phyloP scores from a whole-genome alignment of 2,888 invertebrate genomes.

The Mesorhabditis belari region DNA sequence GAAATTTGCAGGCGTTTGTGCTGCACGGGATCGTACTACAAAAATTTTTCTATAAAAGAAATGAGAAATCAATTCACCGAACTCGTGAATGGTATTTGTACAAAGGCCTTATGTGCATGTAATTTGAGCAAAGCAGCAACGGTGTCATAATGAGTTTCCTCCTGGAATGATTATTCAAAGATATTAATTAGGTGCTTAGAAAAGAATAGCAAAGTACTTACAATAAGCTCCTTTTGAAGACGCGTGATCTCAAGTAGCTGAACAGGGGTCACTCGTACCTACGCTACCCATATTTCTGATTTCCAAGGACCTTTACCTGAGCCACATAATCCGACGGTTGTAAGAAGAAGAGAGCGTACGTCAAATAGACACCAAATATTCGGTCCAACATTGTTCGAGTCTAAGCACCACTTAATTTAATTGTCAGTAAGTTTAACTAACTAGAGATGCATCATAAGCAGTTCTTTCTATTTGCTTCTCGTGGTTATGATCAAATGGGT shows the following conservation, averaged over 20 bases:
- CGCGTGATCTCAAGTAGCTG: not conserved
- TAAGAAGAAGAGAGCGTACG: slow-evolving; percentile 2
- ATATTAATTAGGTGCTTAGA: too few relatives aligned
- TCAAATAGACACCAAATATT: slow-evolving; percentile 4
- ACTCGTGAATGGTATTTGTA: not conserved
- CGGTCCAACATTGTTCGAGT: not conserved
- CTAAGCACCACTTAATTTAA: too few relatives aligned
- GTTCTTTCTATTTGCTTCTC: not conserved
- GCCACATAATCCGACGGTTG: slow-evolving; percentile 1
- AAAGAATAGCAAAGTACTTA: not conserved
- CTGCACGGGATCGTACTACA: not conserved
- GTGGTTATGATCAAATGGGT: not conserved
- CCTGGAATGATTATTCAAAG: too few relatives aligned
- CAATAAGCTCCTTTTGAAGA: not conserved
- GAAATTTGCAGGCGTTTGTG: not conserved
- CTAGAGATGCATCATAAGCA: too few relatives aligned
- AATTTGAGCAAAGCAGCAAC: not conserved
- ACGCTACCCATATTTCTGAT: not conserved
- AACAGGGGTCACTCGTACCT: not conserved
- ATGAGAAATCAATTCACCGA: not conserved
- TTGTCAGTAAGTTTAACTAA: too few relatives aligned
- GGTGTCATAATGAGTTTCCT: not conserved
- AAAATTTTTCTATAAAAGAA: not conserved
- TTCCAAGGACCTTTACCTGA: not conserved
- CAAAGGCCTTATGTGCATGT: not conserved